Base-by-base conservation (phyloP, 1,140 invertebrate species). In the Monomorium pharaonis region DNA sequence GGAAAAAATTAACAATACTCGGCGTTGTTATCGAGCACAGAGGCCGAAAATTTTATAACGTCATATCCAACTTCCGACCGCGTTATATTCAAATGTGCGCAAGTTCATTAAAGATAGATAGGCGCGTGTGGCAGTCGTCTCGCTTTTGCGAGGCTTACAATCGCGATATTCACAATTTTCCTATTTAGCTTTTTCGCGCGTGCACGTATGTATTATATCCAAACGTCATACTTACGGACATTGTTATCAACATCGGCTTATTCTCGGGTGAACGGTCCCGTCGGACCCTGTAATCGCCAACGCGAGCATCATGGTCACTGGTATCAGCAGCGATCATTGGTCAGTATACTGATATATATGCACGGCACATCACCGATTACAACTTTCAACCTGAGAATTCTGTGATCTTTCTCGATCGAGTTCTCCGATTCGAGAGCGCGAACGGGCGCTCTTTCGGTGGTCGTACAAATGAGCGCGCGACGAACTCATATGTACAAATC, bases 171-270 rank as follows among this genome's bases (percentile, higher is more conserved):
- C 37, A n/a, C n/a, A 63, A 77, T 24, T 5, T n/a, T 84, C 47
- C 33, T 27, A 12, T 70, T 70, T 77, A 44, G 60, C 27, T 14
- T 65, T 67, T 33, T 80, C 30, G n/a, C n/a, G n/a, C 16, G 58
- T 27, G n/a, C 60, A 24, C 42, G 54, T 44, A 37, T 4, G 14
- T 72, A 44, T n/a, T 18, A 44, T 14, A 16, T 16, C 69, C 51
- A 27, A 60, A 18, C 56, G 5, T 87, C 5, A 67, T 91, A 93
- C 93, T 93, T 88, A 93, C 93, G 90, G 88, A 89, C 93, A 93
- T 93, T 91, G 92, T 93, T 86, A 87, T 91, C 86, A 89, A 87
- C 56, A 81, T 84, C 30, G n/a, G 30, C 24, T 77, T 70, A 77
- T 85, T 47, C 69, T 85, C 21, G 51, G 5, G 51, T 49, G 60